A percentile compares a stretch with the other conserved stretches of the same genome.
phyloP scores from a whole-genome alignment of 2,797 vertebrate species.

The Pseudopleuronectes americanus region DNA sequence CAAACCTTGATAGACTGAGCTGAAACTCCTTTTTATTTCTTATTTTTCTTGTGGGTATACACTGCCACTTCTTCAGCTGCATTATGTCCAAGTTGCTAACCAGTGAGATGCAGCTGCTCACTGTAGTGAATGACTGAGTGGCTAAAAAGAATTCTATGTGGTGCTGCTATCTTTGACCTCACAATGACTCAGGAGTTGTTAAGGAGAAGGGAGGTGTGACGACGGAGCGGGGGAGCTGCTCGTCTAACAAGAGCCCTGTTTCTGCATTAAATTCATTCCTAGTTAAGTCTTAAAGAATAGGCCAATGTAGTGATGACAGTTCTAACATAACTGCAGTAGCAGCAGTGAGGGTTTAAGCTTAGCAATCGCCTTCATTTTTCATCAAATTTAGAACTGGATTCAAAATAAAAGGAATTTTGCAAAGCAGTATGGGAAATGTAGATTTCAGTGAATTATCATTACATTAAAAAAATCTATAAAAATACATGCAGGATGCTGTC shows the following conservation, averaged over 20 bases:
- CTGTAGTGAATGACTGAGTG: conserved; percentile 11
- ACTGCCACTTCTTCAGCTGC: conserved; percentile 13
- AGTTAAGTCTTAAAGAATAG: not conserved
- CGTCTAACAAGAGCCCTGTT: not conserved
- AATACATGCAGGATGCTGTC: not conserved
- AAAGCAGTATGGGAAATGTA: not conserved
- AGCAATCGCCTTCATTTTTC: not conserved
- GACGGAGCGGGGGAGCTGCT: conserved; percentile 11
- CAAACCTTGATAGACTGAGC: not conserved
- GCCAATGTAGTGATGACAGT: not conserved
- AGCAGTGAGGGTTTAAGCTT: conserved; percentile 7
- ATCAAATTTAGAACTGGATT: conserved; percentile 3
- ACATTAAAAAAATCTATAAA: not conserved
- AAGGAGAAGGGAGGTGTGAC: conserved; percentile 17
- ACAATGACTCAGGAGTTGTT: conserved; percentile 23
- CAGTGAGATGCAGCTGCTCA: conserved; percentile 1
- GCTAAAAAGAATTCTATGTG: conserved; percentile 24
- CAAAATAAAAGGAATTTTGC: not conserved
- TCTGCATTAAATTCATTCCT: conserved; percentile 21
- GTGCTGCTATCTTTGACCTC: conserved; percentile 22
- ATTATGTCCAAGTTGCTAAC: conserved; percentile 23
- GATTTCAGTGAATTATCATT: not conserved
- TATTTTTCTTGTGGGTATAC: not conserved
- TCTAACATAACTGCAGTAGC: not conserved
- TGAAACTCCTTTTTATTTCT: not conserved